Evolutionary conservation across 2,113 vertebrate genomes (phyloP).

Genomic region (Cebus imitator): DNA sequence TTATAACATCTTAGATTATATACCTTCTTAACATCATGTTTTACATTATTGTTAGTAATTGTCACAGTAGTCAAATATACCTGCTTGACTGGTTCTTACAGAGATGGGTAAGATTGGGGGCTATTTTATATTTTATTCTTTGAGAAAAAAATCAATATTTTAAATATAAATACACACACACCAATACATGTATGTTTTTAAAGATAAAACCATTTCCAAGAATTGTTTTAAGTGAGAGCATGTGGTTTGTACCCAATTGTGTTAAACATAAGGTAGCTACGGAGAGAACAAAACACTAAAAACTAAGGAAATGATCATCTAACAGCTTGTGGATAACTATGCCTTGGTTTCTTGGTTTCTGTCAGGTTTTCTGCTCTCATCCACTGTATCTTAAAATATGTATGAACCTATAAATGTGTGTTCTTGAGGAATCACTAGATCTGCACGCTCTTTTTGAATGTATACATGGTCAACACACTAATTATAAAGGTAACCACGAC

Average conservation of each 20-base stretch:
- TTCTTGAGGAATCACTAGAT: not conserved
- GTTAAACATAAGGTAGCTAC: not conserved
- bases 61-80: not conserved
- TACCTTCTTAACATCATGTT: not conserved
- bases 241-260: not conserved
- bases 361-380: not conserved
- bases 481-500: not conserved
- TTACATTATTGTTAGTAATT: not conserved
- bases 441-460: not conserved
- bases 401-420: not conserved
- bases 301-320: not conserved
- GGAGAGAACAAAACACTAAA: not conserved
- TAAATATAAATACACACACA: not conserved
- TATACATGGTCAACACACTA: not conserved
- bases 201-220: not conserved
- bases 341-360: not conserved
- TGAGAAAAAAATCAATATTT: constrained; percentile 3
- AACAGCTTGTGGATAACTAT: not conserved
- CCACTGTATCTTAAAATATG: constrained; percentile 24
- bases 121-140: not conserved
- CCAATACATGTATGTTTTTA: not conserved
- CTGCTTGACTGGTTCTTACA: no score
- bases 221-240: not conserved
- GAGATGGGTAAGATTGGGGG: not conserved
- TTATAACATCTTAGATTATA: not conserved